Percentiles rank a stretch among this genome's conserved stretches.
Conservation (phyloP, 2,797 vertebrate genomes). For the Lithobates pipiens region DNA sequence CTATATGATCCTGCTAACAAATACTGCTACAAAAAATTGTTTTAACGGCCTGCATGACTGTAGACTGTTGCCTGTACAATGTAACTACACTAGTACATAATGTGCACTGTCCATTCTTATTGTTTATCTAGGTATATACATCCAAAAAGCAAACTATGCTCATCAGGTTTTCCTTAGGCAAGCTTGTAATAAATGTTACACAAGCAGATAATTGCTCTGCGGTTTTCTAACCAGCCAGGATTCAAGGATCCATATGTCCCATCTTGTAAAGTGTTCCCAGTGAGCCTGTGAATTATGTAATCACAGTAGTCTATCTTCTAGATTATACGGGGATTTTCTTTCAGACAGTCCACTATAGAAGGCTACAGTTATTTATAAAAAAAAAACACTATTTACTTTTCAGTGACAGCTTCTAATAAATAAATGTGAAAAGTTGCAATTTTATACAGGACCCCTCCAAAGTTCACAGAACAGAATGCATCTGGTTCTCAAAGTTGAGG, state of each 20-base stretch:
- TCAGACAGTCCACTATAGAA: not conserved
- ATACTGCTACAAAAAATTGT: too few species aligned
- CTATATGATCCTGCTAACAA: too few species aligned
- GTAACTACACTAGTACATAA: constrained; percentile 6
- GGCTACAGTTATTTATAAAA: not conserved
- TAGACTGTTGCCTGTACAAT: too few species aligned
- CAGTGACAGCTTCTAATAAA: not conserved
- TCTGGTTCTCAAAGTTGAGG: not conserved
- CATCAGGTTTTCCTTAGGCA: constrained; percentile 43
- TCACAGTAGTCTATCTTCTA: not conserved
- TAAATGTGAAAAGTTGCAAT: not conserved
- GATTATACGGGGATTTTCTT: not conserved
- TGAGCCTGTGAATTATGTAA: constrained; percentile 17
- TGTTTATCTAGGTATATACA: constrained; percentile 21
- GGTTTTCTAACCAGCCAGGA: constrained; percentile 29
- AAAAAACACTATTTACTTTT: not conserved
- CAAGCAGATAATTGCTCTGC: constrained; percentile 39
- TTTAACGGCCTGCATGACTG: too few species aligned
- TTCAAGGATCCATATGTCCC: constrained; percentile 36
- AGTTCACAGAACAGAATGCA: not conserved
- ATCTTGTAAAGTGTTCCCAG: constrained; percentile 32
- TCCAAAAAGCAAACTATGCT: constrained; percentile 36
- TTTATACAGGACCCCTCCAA: not conserved
- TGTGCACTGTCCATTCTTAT: not conserved
- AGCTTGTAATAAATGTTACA: constrained; percentile 37